Evolutionary conservation across 2,797 vertebrate genomes (phyloP), one percentile per base, ranked within the genome.

Genomic region (Poeciliopsis infans): DNA sequence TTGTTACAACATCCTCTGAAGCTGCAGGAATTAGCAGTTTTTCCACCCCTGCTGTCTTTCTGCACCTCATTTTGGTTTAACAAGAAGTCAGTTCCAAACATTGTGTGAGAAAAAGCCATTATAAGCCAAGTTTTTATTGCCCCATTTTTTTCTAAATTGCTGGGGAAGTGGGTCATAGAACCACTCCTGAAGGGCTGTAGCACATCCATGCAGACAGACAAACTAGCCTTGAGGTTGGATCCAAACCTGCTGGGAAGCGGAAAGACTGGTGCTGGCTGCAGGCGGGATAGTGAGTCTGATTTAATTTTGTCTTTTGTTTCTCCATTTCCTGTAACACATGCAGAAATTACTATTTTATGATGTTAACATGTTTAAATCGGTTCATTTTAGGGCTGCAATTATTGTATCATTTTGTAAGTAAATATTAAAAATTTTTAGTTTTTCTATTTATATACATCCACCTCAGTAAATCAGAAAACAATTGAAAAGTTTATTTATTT

Each of bases 81-180:
- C 84, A 88, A 85, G 86, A 76, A 76, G 55, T 78, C 46, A 4
- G 23, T 39, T 85, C 79, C 83, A 89, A 85, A 86, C 75, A 68
- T 82, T 79, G 74, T 83, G 81, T 76, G 74, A 83, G 72, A 82
- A 71, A 74, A 76, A 71, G 20, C 74, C 39, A 51, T 64, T 74
- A 81, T 70, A 72, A 80, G 80, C 74, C 82, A 84, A 75, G 64
- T 83, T 80, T 89, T 83, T 76, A 83, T 76, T 83, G 78, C 43
- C 33, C 10, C 71, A 68, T 70, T 70, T 70, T 71, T 71, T 72
- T 74, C 41, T 33, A 31, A 61, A 75, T 77, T 86, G 76, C 71
- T 76, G 25, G 74, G 69, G 77, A 93, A 93, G 41, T 93, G 86
- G 93, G 90, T 93, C 92, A 91, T 87, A 81, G 72, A 85, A 82